Base-by-base conservation (phyloP, 2,113 vertebrate species). In the Mixornis gularis region DNA sequence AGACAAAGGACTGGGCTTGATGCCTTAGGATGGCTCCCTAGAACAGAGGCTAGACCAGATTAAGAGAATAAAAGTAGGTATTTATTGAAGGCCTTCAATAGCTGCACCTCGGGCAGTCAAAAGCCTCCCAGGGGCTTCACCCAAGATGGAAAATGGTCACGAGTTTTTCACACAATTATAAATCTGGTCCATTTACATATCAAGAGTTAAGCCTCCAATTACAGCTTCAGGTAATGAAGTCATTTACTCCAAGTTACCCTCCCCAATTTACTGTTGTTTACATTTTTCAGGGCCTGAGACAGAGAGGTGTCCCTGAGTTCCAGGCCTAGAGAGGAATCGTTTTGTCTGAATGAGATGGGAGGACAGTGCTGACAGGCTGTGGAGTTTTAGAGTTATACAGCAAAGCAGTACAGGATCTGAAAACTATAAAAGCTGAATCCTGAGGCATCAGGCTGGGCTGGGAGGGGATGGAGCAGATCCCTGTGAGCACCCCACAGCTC, bases 101-200 rank as follows among this genome's bases (percentile, higher is more conserved):
- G 17, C 0, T 11, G 10, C 6, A 71, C 56, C 79, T 41, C 32
- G 21, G 38, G 20, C 66, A 43, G 36, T 20, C 19, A 51, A 9
- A 41, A 79, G 19, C 2, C 1, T 29, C 36, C 1, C 0, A 59
- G 43, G 6, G 29, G 15, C 52, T 29, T 0, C 44, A 43, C 32
- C 17, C 17, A 44, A 17, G 13, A 12, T 13, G 38, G 17, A 53
- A 0, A 0, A 13, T 32, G 26, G 46, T 17, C 26, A 71, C 0
- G 0, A 20, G 32, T 17, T 82, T 43, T 71, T 52, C 56, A 13
- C 38, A 32, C 13, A 52, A 21, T 36, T 36, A 52, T 29, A 30
- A 52, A 15, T 36, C 25, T 62, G 26, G 13, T 26, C 1, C 2
- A 34, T 70, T 81, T 60, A 17, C 30, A n/a, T 43, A 41, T 43